These are phyloP conservation scores for Apamea anceps DNA, from an alignment of 2,888 invertebrate genomes.

Conservation along the genomic window DNA sequence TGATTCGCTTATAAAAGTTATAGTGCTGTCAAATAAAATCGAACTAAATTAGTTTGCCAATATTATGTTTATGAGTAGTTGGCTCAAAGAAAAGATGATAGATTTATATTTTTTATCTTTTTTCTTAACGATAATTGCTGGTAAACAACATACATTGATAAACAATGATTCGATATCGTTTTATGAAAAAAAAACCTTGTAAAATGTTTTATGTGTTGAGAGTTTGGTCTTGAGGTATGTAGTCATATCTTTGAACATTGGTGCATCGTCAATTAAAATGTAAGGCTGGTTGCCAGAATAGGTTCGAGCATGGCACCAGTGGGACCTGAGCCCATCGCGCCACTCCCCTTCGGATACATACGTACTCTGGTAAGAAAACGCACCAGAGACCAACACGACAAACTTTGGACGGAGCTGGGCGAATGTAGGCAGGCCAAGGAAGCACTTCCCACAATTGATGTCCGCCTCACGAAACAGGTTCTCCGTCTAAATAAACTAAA, in stretches of 20 bases:
- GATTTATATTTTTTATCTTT: constrained; percentile 24
- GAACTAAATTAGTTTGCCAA: constrained; percentile 34
- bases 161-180: constrained; percentile 4
- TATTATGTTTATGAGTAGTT: constrained; percentile 36
- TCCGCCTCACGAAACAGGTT: too few species aligned
- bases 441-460: too few species aligned
- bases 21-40: constrained; percentile 48
- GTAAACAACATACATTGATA: neutral
- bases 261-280: too few species aligned
- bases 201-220: neutral
- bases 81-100: constrained; percentile 13
- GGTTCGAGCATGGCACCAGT: too few species aligned
- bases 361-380: too few species aligned
- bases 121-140: constrained; percentile 26
- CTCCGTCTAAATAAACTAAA: too few species aligned
- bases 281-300: too few species aligned
- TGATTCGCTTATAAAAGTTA: constrained; percentile 45
- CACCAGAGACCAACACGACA: too few species aligned
- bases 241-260: neutral
- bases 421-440: too few species aligned
- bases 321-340: too few species aligned
- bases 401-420: too few species aligned
- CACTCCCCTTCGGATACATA: too few species aligned
- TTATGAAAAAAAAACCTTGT: neutral
- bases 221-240: neutral